Percentiles rank a stretch among this genome's conserved stretches.
These are phyloP conservation scores for Chelonus insularis DNA, from an alignment of 1,140 invertebrate genomes.

Conservation along the genomic window DNA sequence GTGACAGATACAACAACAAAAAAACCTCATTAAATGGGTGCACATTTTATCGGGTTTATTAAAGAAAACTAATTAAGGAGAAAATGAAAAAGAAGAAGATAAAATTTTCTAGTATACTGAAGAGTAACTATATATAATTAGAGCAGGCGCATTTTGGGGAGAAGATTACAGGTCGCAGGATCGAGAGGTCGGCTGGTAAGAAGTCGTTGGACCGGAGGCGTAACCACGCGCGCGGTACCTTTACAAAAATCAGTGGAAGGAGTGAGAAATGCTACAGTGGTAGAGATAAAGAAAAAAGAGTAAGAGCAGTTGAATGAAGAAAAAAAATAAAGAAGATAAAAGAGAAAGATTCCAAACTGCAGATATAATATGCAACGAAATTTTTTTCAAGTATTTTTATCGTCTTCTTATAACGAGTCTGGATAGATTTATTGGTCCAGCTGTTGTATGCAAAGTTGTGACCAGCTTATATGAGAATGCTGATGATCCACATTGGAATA, in stretches of 20 bases:
- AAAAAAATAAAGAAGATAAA: neutral
- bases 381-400: slow-evolving; percentile 12
- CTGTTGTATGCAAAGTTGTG: too few species aligned
- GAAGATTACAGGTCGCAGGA: slow-evolving; percentile 30
- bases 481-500: too few species aligned
- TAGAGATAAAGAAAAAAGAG: neutral
- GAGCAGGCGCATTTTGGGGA: slow-evolving; percentile 32
- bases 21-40: neutral
- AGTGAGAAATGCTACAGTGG: slow-evolving; percentile 8
- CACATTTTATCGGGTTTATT: too few species aligned
- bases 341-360: neutral
- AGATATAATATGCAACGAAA: neutral
- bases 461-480: too few species aligned
- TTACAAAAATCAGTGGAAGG: slow-evolving; percentile 19
- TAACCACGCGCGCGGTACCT: slow-evolving; percentile 22
- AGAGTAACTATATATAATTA: slow-evolving; percentile 50
- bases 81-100: slow-evolving; percentile 8
- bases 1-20: slow-evolving; percentile 27
- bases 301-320: neutral
- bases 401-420: slow-evolving; percentile 15
- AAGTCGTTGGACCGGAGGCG: slow-evolving; percentile 17
- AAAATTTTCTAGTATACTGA: slow-evolving; percentile 12
- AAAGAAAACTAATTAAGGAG: too few species aligned
- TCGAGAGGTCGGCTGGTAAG: slow-evolving; percentile 5
- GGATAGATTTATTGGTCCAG: slow-evolving; percentile 18